A percentile compares a stretch with the other conserved stretches of the same genome.
phyloP scores from a whole-genome alignment of 2,888 invertebrate genomes.

The Anoncus sp. region DNA sequence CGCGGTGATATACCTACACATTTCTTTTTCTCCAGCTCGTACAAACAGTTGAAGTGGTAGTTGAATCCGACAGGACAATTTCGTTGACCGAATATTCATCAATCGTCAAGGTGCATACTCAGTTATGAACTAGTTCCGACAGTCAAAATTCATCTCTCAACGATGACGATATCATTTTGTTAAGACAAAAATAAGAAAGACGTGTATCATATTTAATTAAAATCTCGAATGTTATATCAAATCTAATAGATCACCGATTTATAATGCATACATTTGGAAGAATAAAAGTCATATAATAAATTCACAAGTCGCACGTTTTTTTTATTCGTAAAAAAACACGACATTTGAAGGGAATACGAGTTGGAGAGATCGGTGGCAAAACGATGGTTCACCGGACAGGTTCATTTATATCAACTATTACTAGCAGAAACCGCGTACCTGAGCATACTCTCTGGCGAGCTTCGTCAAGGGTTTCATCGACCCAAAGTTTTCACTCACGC shows the following conservation, averaged over 20 bases:
- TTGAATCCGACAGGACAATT: slow-evolving; percentile 31
- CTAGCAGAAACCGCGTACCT: not conserved
- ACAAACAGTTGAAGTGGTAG: not conserved
- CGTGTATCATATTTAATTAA: too few relatives aligned
- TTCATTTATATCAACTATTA: slow-evolving; percentile 56
- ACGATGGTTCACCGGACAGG: slow-evolving; percentile 46
- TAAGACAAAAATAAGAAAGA: not conserved
- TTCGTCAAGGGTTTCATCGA: slow-evolving; percentile 12
- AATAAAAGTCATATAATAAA: slow-evolving; percentile 9
- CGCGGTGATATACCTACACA: slow-evolving; percentile 11
- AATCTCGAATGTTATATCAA: not conserved
- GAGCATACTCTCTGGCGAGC: slow-evolving; percentile 16
- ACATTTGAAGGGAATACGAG: not conserved
- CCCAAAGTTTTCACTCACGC: not conserved
- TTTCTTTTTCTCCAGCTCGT: not conserved
- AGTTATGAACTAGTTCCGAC: slow-evolving; percentile 3
- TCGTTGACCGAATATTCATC: slow-evolving; percentile 33
- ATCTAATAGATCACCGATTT: not conserved
- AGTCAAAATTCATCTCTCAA: not conserved
- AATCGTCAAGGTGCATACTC: slow-evolving; percentile 24
- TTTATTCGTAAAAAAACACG: slow-evolving; percentile 6
- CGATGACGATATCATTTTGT: slow-evolving; percentile 14
- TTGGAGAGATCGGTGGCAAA: slow-evolving; percentile 49
- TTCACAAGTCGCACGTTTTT: not conserved
- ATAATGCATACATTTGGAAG: too few relatives aligned